Evolutionary conservation across 2,888 invertebrate genomes (phyloP).

Genomic region (Sminthurinus aureus): DNA sequence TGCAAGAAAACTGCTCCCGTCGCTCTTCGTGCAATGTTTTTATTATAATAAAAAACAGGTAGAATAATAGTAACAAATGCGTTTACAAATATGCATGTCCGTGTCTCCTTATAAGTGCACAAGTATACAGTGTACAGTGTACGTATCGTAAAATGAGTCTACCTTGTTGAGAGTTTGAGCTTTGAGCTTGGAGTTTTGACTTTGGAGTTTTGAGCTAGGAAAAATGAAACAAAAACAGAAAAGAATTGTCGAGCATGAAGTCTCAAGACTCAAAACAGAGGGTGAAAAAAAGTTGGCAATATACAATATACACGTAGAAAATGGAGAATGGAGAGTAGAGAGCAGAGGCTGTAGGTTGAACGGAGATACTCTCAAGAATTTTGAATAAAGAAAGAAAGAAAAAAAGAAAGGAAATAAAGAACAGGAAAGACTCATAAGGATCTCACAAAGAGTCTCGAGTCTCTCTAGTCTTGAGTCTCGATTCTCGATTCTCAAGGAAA

Average conservation of each 20-base stretch:
- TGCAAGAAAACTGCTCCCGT: background rate
- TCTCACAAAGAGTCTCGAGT: background rate
- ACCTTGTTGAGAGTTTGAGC: background rate
- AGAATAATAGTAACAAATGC: background rate
- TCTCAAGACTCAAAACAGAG: background rate
- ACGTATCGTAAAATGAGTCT: too few relatives aligned
- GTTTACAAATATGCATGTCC: background rate
- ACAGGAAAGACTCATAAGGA: conserved; percentile 1
- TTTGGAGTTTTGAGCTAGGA: background rate
- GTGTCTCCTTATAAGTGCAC: background rate
- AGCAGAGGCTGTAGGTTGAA: background rate
- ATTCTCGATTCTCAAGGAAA: too few relatives aligned
- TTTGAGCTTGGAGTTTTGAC: background rate
- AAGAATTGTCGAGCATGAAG: background rate
- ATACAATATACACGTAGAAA: background rate
- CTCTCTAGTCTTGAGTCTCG: too few relatives aligned
- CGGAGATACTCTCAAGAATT: too few relatives aligned
- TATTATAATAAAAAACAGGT: background rate
- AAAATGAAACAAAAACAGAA: background rate
- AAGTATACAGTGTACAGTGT: too few relatives aligned
- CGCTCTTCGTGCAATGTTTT: background rate
- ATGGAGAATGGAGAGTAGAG: background rate
- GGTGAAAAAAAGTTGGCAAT: background rate
- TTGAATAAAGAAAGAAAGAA: background rate
- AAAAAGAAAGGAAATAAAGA: background rate